Conservation (phyloP, 2,113 vertebrate species). For the Willisornis vidua region DNA sequence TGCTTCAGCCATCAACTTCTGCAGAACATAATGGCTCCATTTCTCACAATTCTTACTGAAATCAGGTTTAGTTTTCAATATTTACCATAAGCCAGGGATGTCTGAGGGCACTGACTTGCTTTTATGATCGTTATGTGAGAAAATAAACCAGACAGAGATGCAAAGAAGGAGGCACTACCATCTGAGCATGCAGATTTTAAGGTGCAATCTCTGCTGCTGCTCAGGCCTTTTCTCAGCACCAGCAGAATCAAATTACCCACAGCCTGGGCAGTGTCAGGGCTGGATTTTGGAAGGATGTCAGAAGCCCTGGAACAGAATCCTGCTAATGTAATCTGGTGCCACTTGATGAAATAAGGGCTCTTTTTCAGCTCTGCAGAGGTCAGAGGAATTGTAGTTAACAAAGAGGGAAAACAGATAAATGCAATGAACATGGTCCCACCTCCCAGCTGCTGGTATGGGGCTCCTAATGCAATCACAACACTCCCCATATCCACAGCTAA, state of each 20-base stretch:
- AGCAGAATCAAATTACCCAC: slow-evolving; percentile 3
- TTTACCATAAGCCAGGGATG: neutral
- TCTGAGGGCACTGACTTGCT: neutral
- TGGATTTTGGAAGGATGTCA: neutral
- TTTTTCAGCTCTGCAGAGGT: neutral
- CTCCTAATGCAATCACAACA: neutral
- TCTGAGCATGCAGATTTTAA: neutral
- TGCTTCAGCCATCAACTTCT: neutral
- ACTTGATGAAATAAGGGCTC: neutral
- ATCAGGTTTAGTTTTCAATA: neutral
- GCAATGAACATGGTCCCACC: neutral
- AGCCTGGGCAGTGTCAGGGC: neutral
- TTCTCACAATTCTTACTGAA: neutral
- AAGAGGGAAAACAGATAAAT: neutral
- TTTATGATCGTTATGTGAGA: neutral
- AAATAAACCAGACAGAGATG: neutral
- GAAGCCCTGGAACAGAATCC: slow-evolving; percentile 4
- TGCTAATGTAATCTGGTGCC: neutral
- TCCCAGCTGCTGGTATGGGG: neutral
- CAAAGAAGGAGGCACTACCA: neutral
- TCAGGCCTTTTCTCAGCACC: neutral
- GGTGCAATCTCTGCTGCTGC: neutral
- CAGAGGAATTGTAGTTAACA: neutral
- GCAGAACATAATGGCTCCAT: neutral
- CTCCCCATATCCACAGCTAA: neutral